These are phyloP conservation scores for Pristionchus exspectatus DNA, from an alignment of 2,888 invertebrate genomes.

Conservation along the genomic window DNA sequence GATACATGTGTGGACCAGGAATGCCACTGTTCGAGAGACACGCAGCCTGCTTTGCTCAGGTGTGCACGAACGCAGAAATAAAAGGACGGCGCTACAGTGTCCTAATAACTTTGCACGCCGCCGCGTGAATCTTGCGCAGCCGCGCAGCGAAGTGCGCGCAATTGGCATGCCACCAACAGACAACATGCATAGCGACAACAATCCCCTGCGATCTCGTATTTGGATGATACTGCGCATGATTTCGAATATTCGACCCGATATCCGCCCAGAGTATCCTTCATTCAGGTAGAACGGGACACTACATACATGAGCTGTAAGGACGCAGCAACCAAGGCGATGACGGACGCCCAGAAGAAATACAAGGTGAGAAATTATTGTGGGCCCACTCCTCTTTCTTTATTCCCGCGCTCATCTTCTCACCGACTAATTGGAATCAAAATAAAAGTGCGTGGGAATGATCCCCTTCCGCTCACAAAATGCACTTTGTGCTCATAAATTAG, in stretches of 20 bases:
- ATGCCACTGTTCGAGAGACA: conserved; percentile 74
- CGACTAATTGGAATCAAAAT: neutral
- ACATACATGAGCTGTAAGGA: conserved; percentile 75
- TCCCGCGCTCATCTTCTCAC: neutral
- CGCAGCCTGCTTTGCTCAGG: conserved; percentile 77
- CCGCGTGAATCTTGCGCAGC: too few species aligned
- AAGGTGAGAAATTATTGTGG: conserved; percentile 35
- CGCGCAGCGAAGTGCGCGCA: too few species aligned
- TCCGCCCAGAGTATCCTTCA: neutral
- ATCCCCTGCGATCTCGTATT: too few species aligned
- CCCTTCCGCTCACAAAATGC: neutral
- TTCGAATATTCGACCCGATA: too few species aligned
- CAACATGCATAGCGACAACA: too few species aligned
- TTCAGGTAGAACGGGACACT: conserved; percentile 73
- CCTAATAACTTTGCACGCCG: too few species aligned
- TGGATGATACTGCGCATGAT: too few species aligned
- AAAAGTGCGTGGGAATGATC: neutral
- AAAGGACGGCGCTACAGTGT: too few species aligned
- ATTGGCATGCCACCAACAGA: too few species aligned
- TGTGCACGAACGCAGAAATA: conserved; percentile 11
- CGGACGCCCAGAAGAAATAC: conserved; percentile 68
- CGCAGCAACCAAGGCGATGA: conserved; percentile 74
- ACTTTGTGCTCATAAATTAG: neutral
- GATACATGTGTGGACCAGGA: conserved; percentile 77
- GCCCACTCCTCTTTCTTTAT: neutral